Evolutionary conservation across 2,888 invertebrate genomes (phyloP).

Genomic region (Sturmia bella): DNA sequence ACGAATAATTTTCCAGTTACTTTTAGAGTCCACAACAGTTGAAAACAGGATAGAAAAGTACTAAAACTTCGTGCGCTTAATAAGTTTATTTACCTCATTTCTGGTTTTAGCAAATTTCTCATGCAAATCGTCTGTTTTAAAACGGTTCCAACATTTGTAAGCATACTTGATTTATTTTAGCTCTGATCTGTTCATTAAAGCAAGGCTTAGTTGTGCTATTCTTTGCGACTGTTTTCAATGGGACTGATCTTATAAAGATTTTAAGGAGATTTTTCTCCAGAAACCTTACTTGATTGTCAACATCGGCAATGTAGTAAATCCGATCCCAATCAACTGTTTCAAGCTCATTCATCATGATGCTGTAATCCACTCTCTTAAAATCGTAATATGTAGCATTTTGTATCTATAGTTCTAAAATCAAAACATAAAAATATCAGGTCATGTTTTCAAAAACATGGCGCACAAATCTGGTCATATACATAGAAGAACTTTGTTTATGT

Average conservation of each 20-base stretch:
- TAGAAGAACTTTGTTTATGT: neutral
- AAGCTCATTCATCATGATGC: neutral
- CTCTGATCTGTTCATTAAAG: neutral
- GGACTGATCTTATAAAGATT: neutral
- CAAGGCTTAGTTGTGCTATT: neutral
- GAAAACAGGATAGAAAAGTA: too few relatives aligned
- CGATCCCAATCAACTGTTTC: neutral
- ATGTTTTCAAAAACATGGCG: neutral
- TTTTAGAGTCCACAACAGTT: too few relatives aligned
- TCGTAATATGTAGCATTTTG: neutral
- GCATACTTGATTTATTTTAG: too few relatives aligned
- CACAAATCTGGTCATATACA: conserved; percentile 9
- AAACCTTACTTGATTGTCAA: neutral
- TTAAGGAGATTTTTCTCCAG: neutral
- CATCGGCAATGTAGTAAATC: neutral
- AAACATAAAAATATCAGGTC: conserved; percentile 1
- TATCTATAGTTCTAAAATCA: neutral
- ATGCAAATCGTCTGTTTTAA: too few relatives aligned
- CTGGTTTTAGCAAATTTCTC: too few relatives aligned
- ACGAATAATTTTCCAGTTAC: too few relatives aligned
- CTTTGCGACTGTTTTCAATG: neutral
- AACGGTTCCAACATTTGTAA: too few relatives aligned
- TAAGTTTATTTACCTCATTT: too few relatives aligned
- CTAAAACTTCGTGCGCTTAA: too few relatives aligned
- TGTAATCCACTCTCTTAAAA: neutral